Evolutionary conservation across 53 echinoderm and acorn worm species (phyloP).

Genomic region (Holothuria leucospilota): DNA sequence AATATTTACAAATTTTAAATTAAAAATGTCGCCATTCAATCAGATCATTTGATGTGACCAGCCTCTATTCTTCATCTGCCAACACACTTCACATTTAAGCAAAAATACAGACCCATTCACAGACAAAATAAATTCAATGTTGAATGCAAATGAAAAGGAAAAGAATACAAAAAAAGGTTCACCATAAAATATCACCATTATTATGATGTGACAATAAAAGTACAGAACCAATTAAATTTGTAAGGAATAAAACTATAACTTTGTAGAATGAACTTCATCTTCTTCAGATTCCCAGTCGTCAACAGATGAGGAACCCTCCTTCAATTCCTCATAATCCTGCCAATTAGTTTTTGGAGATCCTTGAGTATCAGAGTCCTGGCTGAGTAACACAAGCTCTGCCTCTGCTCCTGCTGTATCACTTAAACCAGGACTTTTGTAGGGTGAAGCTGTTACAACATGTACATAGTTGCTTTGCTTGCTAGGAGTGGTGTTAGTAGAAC

Average conservation of each 20-base stretch:
- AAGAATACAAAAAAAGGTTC: no score
- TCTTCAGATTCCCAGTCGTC: conserved; percentile 31
- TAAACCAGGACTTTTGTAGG: background rate
- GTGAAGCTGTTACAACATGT: background rate
- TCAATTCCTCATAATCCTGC: background rate
- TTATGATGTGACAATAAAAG: no score
- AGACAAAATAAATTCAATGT: no score
- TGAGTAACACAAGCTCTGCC: background rate
- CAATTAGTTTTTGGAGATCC: background rate
- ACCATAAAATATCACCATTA: no score
- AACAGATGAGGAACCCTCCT: conserved; percentile 7
- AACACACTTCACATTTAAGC: no score
- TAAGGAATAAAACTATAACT: background rate
- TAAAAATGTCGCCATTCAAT: no score
- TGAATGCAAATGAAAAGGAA: no score
- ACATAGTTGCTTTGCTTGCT: background rate
- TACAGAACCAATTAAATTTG: no score
- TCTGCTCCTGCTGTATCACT: background rate
- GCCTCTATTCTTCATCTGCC: no score
- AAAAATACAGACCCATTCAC: no score
- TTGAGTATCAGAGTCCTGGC: background rate
- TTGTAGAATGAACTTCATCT: conserved; percentile 20
- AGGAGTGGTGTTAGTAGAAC: background rate
- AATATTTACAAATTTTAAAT: no score
- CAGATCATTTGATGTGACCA: no score